These are phyloP conservation scores for Vidua chalybeata DNA, from an alignment of 2,113 vertebrate genomes.

Conservation along the genomic window DNA sequence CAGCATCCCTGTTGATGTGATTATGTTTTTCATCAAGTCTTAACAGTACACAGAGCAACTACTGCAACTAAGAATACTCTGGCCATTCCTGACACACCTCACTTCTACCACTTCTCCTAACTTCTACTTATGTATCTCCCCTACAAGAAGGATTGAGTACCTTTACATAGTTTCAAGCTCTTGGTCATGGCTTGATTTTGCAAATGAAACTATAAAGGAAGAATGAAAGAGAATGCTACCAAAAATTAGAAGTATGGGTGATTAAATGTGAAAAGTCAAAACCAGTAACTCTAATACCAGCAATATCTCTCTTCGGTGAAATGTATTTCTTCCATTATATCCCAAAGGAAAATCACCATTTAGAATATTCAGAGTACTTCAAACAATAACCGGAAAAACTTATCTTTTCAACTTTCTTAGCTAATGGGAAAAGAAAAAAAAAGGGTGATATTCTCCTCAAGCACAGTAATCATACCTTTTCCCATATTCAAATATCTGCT, in stretches of 20 bases:
- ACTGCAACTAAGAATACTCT: background rate
- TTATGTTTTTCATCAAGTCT: background rate
- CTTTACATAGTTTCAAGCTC: background rate
- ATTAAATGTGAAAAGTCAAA: background rate
- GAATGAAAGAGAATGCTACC: background rate
- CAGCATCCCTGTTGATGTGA: background rate
- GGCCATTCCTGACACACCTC: background rate
- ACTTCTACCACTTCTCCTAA: background rate
- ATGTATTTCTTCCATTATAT: background rate
- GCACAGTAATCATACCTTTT: background rate
- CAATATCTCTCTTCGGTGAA: background rate
- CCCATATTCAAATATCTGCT: background rate
- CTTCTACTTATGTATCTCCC: background rate
- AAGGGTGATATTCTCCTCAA: background rate
- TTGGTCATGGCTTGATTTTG: background rate
- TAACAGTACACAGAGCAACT: background rate
- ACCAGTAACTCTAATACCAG: background rate
- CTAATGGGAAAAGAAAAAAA: background rate
- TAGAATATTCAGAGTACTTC: background rate
- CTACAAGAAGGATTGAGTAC: background rate
- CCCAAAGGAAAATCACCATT: background rate
- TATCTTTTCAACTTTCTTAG: background rate
- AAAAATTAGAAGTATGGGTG: background rate
- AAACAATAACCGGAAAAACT: background rate
- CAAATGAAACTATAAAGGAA: background rate